phyloP scores from a whole-genome alignment of 1,140 invertebrate genomes.

The Rhizoglyphus robini region DNA sequence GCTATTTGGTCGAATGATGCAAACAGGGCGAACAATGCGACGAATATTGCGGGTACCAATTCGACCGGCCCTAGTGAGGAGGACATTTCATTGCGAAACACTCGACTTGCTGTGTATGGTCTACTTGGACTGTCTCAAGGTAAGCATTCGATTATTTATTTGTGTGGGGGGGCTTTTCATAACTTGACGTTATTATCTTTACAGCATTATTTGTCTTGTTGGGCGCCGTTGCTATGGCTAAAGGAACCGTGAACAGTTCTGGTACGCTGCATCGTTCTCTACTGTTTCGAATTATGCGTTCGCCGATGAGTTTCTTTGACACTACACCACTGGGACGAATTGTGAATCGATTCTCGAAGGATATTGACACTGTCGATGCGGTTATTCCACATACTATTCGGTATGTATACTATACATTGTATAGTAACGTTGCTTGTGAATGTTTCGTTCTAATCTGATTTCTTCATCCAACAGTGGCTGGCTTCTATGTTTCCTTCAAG shows the following conservation, averaged over 20 bases:
- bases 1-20: slow-evolving; percentile 44
- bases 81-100: slow-evolving; percentile 20
- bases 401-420: too few species aligned
- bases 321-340: slow-evolving; percentile 37
- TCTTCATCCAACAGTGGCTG: slow-evolving; percentile 23
- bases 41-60: neutral
- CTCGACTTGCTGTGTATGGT: slow-evolving; percentile 25
- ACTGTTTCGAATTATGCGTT: slow-evolving; percentile 29
- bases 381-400: slow-evolving; percentile 32
- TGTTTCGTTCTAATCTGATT: too few species aligned
- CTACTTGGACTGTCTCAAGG: slow-evolving; percentile 25
- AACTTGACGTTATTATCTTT: too few species aligned
- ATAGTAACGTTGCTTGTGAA: too few species aligned
- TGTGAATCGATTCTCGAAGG: slow-evolving; percentile 39
- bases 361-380: slow-evolving; percentile 36
- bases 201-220: slow-evolving; percentile 23
- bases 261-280: slow-evolving; percentile 27
- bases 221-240: slow-evolving; percentile 24
- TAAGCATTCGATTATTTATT: slow-evolving; percentile 3
- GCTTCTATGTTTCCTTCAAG: slow-evolving; percentile 31
- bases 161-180: too few species aligned
- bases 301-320: slow-evolving; percentile 37
- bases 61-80: too few species aligned
- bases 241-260: slow-evolving; percentile 26
- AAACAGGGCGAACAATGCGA: neutral